phyloP scores from a whole-genome alignment of 2,797 vertebrate species.

The Pseudochromis fuscus region DNA sequence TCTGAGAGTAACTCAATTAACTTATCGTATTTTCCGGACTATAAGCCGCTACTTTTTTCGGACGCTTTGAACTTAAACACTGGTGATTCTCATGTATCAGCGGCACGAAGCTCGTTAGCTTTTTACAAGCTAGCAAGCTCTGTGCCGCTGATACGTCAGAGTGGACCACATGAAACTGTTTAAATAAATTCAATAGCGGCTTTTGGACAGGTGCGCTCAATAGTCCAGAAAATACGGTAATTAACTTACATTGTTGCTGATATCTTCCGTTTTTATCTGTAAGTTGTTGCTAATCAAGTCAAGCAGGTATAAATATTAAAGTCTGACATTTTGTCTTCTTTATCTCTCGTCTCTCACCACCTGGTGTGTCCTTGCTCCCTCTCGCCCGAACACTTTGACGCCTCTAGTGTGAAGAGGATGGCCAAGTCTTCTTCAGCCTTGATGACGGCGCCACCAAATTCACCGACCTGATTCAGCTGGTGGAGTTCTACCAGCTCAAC shows the following conservation, averaged over 20 bases:
- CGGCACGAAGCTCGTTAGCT: no score
- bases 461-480: conserved; percentile 98
- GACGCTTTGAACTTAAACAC: no score
- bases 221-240: no score
- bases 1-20: no score
- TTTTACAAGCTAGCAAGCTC: no score
- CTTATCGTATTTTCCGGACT: no score
- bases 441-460: conserved; percentile 99
- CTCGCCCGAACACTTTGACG: conserved; percentile 62
- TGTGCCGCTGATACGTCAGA: no score
- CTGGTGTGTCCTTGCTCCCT: background rate
- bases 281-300: background rate
- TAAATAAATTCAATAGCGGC: no score
- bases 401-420: conserved; percentile 94
- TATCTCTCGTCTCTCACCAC: background rate
- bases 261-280: background rate
- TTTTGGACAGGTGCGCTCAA: no score
- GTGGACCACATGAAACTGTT: no score
- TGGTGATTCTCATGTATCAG: no score
- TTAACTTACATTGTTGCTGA: background rate
- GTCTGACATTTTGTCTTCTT: conserved; percentile 12
- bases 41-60: no score
- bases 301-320: background rate
- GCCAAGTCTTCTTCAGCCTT: conserved; percentile 96
- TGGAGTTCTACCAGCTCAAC: conserved; percentile 99